Evolutionary conservation across 1,140 invertebrate genomes (phyloP), one percentile per base, ranked within the genome.

Genomic region (Camponotus floridanus): DNA sequence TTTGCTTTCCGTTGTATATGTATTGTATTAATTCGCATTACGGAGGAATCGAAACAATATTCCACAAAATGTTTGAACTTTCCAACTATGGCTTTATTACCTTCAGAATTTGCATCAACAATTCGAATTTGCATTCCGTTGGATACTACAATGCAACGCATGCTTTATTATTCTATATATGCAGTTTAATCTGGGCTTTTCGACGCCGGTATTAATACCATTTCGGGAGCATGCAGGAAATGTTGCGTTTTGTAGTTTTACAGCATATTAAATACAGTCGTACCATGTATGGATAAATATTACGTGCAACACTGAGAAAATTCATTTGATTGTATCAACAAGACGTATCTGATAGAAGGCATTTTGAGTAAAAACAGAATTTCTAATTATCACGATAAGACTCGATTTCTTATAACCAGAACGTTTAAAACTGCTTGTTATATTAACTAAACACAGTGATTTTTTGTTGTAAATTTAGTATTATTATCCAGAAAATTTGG

Each of bases 1-100:
- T 51, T 51, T 51, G 48, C 48, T 6, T 18, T 51, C 4, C 15
- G 48, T 51, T 4, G 15, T 51, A 18, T 18, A 5, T 51, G 13
- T 18, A 51, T 51, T 51, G 15, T 51, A 51, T 51, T 51, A 51
- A 51, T 51, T 51, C 48, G 48, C 5, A 26, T 42, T 68, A 45
- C 26, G 21, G 13, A 11, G 5, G 26, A 68, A 68, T 68, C 11
- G 67, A 26, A 26, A 68, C 39, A 45, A 26, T 26, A 68, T 68
- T 13, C 39, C 18, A 21, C 31, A 65, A 55, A 65, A 39, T 55
- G 18, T 65, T 39, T 26, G 36, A 64, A 33, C 62, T 15, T 39
- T 64, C 61, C 9, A 33, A 64, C 61, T 64, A 64, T 33, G 61
- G 61, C 61, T 64, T 64, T 33, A 64, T 64, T 64, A 64, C 61